Evolutionary conservation across 23 tunicate genomes (phyloP).

Genomic region (Botrylloides violaceus): DNA sequence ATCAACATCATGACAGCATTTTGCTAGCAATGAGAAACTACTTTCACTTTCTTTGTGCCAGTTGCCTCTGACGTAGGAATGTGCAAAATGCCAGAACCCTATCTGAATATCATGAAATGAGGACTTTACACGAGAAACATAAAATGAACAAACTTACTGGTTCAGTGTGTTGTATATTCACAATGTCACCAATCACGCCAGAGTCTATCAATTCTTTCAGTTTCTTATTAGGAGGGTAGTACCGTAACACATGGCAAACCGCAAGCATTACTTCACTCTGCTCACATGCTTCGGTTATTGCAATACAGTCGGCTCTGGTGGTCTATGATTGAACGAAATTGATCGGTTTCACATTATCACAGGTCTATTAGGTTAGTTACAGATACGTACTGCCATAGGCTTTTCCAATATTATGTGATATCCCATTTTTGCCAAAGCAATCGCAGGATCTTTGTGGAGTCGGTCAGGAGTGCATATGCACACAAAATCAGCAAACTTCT

Average conservation of each 20-base stretch:
- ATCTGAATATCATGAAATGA: conserved; percentile 7
- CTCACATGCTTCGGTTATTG: conserved; percentile 35
- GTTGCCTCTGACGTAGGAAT: conserved; percentile 75
- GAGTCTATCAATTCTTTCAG: conserved; percentile 56
- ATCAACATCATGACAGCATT: conserved; percentile 77
- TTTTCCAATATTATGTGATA: conserved; percentile 69
- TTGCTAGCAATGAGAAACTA: conserved; percentile 54
- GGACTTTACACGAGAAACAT: background rate
- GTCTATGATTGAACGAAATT: conserved; percentile 23
- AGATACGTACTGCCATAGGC: conserved; percentile 59
- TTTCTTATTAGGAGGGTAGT: conserved; percentile 53
- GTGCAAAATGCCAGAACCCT: conserved; percentile 65
- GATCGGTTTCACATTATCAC: too few relatives aligned
- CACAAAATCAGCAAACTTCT: conserved; percentile 64
- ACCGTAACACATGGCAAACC: conserved; percentile 63
- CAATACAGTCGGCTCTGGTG: conserved; percentile 37
- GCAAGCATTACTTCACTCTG: conserved; percentile 36
- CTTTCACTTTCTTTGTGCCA: conserved; percentile 52
- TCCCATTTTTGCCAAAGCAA: conserved; percentile 42
- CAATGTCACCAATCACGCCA: conserved; percentile 60
- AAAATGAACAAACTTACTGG: conserved; percentile 24
- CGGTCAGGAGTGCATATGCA: conserved; percentile 61
- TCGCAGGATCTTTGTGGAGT: conserved; percentile 44
- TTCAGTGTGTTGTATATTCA: conserved; percentile 58
- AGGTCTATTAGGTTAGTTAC: background rate